Conservation (phyloP, 2,888 invertebrate genomes). For the Lasioglossum oenotherae region DNA sequence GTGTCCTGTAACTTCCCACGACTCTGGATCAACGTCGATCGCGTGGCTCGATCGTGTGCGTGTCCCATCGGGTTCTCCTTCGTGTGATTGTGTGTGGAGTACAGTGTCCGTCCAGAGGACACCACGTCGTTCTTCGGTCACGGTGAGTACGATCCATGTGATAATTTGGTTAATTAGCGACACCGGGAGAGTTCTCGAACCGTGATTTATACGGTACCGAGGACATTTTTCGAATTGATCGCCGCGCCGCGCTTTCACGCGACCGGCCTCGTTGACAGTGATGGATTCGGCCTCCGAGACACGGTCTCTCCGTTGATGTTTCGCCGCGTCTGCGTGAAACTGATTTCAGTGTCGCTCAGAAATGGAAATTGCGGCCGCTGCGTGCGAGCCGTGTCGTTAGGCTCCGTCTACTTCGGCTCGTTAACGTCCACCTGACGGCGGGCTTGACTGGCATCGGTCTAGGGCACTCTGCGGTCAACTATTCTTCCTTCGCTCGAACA, state of each 20-base stretch:
- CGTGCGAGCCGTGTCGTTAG: not conserved
- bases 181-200: not conserved
- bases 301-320: slow-evolving; percentile 53
- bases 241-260: slow-evolving; percentile 35
- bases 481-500: not conserved
- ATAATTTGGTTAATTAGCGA: slow-evolving; percentile 9
- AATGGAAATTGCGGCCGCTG: slow-evolving; percentile 12
- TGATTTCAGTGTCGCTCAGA: slow-evolving; percentile 42
- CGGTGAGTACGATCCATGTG: slow-evolving; percentile 14
- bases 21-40: not conserved
- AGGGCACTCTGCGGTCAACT: not conserved
- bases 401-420: not conserved
- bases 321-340: slow-evolving; percentile 55
- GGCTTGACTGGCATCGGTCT: not conserved
- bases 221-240: slow-evolving; percentile 52
- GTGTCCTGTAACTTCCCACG: not conserved
- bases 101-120: slow-evolving; percentile 21
- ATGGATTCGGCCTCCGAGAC: slow-evolving; percentile 58
- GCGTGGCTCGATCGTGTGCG: slow-evolving; percentile 26
- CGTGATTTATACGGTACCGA: slow-evolving; percentile 36
- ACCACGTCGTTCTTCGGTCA: not conserved
- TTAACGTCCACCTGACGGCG: not conserved
- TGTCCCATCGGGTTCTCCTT: not conserved
- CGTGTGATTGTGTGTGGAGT: slow-evolving; percentile 26
- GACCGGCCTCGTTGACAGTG: slow-evolving; percentile 56